These are phyloP conservation scores for Lapara coniferarum DNA, from an alignment of 2,888 invertebrate species.

Conservation along the genomic window DNA sequence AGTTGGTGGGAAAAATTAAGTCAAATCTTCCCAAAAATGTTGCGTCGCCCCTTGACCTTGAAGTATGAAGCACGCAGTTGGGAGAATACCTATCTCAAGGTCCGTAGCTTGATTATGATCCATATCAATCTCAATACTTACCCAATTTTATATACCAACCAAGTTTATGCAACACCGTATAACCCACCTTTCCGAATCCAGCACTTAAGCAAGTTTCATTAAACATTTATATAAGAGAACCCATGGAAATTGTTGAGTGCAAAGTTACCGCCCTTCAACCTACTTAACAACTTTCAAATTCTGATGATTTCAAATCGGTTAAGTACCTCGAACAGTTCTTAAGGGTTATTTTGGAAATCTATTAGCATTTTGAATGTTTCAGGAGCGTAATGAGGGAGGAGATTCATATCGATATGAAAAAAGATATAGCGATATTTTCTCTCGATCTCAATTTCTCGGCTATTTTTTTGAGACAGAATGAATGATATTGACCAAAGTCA, in stretches of 20 bases:
- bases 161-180: background rate
- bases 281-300: constrained; percentile 46
- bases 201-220: constrained; percentile 36
- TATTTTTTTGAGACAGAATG: too few species aligned
- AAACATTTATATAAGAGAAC: constrained; percentile 41
- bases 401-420: background rate
- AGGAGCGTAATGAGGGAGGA: background rate
- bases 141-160: too few species aligned
- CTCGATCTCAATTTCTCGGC: too few species aligned
- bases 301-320: constrained; percentile 54
- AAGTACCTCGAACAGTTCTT: constrained; percentile 45
- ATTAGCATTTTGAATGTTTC: constrained; percentile 52
- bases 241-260: constrained; percentile 46
- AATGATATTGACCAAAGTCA: too few species aligned
- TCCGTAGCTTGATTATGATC: too few species aligned
- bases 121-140: too few species aligned
- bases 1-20: too few species aligned
- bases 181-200: constrained; percentile 7
- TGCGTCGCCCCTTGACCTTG: too few species aligned
- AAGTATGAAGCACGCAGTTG: too few species aligned
- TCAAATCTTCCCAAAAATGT: too few species aligned
- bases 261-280: constrained; percentile 40
- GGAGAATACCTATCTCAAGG: too few species aligned
- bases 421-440: too few species aligned
- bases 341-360: constrained; percentile 54